These are phyloP conservation scores for Lissocephala sabroskyi DNA, from an alignment of 2,888 invertebrate genomes.

Conservation along the genomic window DNA sequence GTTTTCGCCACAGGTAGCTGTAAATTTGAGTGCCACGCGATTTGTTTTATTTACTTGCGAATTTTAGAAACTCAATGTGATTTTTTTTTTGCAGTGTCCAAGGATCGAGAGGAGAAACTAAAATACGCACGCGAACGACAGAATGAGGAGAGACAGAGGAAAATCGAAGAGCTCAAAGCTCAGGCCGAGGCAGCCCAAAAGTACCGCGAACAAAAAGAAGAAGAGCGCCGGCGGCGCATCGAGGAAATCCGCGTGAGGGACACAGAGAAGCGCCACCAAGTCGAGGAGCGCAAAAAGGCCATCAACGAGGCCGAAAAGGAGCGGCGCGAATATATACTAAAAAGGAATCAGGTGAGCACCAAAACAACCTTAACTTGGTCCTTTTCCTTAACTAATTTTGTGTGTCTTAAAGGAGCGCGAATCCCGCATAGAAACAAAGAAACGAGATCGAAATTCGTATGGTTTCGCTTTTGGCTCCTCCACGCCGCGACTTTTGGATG, in stretches of 20 bases:
- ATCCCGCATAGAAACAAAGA: slow-evolving; percentile 85
- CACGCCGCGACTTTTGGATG: slow-evolving; percentile 87
- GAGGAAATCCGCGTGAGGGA: slow-evolving; percentile 87
- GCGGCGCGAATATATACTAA: slow-evolving; percentile 87
- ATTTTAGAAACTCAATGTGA: slow-evolving; percentile 15
- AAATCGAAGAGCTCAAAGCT: slow-evolving; percentile 90
- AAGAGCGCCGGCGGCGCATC: slow-evolving; percentile 85
- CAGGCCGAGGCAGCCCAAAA: slow-evolving; percentile 91
- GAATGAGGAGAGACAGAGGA: slow-evolving; percentile 90
- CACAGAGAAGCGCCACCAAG: slow-evolving; percentile 79
- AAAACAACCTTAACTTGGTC: neutral
- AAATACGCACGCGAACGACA: slow-evolving; percentile 87
- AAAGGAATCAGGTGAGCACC: slow-evolving; percentile 79
- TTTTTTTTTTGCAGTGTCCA: slow-evolving; percentile 48
- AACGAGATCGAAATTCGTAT: slow-evolving; percentile 81
- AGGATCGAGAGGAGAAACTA: slow-evolving; percentile 79
- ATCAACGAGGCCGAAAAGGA: slow-evolving; percentile 92
- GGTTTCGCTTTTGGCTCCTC: slow-evolving; percentile 94
- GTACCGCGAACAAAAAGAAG: slow-evolving; percentile 91
- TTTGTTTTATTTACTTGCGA: slow-evolving; percentile 26
- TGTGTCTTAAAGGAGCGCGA: slow-evolving; percentile 78
- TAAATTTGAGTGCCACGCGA: no score
- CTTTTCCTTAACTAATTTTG: slow-evolving; percentile 3
- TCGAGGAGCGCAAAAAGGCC: slow-evolving; percentile 90
- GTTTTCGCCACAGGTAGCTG: slow-evolving; percentile 44